These are phyloP conservation scores for Maccullochella peelii DNA, from an alignment of 2,113 vertebrate species.

Conservation along the genomic window DNA sequence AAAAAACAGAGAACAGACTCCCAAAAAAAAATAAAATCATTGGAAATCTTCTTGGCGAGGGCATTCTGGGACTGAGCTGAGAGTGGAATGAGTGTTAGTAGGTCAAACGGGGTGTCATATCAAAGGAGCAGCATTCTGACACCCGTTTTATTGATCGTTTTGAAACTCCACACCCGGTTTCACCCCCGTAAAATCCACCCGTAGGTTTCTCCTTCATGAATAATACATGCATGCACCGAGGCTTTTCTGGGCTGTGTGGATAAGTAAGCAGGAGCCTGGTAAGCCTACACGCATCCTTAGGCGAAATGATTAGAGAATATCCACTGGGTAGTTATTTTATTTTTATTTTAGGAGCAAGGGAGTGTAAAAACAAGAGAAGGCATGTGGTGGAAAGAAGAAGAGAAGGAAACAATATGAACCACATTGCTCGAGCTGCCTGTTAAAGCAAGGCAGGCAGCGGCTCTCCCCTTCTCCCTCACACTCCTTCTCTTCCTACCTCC, in stretches of 20 bases:
- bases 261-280: constrained; percentile 48
- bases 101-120: constrained; percentile 62
- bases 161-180: constrained; percentile 41
- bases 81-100: constrained; percentile 51
- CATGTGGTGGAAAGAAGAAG: constrained; percentile 14
- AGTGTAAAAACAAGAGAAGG: constrained; percentile 27
- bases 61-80: constrained; percentile 11
- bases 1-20: not conserved
- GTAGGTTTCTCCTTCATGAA: constrained; percentile 46
- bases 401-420: constrained; percentile 38
- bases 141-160: constrained; percentile 33
- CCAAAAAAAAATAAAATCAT: constrained; percentile 43
- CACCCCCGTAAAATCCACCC: constrained; percentile 36
- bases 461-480: not conserved
- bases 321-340: constrained; percentile 30
- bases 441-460: constrained; percentile 22
- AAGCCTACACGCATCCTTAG: constrained; percentile 57
- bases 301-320: constrained; percentile 67
- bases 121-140: constrained; percentile 35
- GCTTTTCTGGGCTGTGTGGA: constrained; percentile 50
- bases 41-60: constrained; percentile 53
- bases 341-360: constrained; percentile 16
- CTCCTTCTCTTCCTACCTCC: constrained; percentile 3
- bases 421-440: constrained; percentile 35
- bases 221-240: constrained; percentile 44